phyloP scores from a whole-genome alignment of 2,113 vertebrate genomes.

The Myocastor coypus region DNA sequence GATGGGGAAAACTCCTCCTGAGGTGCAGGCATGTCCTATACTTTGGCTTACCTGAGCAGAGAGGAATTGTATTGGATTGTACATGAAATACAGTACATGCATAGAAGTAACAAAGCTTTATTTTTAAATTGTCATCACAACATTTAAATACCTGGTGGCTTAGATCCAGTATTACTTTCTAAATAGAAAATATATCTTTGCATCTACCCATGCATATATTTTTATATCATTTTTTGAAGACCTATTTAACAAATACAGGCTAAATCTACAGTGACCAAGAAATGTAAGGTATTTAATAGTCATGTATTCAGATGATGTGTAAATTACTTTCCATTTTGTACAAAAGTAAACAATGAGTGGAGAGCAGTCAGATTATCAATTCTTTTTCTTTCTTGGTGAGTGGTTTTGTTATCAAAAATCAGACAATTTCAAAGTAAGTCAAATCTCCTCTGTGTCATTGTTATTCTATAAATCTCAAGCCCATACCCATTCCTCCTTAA shows the following conservation, averaged over 20 bases:
- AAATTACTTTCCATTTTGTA: neutral
- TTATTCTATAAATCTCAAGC: neutral
- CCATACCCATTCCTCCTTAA: no score
- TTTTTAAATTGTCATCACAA: no score
- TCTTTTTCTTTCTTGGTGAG: neutral
- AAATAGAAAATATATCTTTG: neutral
- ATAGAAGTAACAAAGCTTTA: no score
- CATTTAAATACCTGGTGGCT: neutral
- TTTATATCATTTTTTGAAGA: neutral
- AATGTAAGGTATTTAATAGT: neutral
- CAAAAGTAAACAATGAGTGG: neutral
- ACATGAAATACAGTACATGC: no score
- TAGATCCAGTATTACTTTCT: neutral
- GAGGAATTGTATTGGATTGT: no score
- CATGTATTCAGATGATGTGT: neutral
- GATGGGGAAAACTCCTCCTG: no score
- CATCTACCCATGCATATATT: neutral
- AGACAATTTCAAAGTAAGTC: neutral
- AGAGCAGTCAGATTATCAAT: neutral
- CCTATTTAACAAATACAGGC: neutral
- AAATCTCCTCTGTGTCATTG: neutral
- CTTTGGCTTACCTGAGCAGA: no score
- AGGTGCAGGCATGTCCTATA: no score
- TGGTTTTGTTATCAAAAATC: neutral
- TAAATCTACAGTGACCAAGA: neutral